Evolutionary conservation across 2,113 vertebrate genomes (phyloP).

Genomic region (Rhipidura dahli): DNA sequence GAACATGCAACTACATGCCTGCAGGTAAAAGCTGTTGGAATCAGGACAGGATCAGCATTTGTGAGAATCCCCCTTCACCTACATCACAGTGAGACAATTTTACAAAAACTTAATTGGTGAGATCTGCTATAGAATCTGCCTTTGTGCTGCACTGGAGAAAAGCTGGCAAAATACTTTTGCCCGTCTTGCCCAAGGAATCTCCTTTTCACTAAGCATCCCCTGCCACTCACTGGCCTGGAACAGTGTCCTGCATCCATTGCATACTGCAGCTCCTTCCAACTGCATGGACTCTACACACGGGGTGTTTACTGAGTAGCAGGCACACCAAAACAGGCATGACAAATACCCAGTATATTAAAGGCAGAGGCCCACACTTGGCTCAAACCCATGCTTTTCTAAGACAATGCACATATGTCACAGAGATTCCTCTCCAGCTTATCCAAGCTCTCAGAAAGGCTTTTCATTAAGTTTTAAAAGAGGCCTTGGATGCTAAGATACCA

Average conservation of each 20-base stretch:
- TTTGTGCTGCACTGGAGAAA: not conserved
- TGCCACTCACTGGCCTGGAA: not conserved
- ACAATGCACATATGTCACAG: conserved; percentile 73
- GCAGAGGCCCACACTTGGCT: conserved; percentile 44
- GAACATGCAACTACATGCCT: not conserved
- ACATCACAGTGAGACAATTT: not conserved
- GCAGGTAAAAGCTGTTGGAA: not conserved
- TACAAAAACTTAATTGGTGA: not conserved
- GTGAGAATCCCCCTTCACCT: not conserved
- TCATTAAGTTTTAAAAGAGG: conserved; percentile 70
- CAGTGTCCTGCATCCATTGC: not conserved
- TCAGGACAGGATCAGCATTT: not conserved
- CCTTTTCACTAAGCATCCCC: not conserved
- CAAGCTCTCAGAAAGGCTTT: conserved; percentile 70
- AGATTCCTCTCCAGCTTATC: conserved; percentile 72
- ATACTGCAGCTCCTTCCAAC: not conserved
- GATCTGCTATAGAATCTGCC: not conserved
- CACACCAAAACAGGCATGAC: conserved; percentile 19
- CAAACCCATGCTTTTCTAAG: conserved; percentile 13
- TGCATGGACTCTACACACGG: not conserved
- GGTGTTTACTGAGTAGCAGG: conserved; percentile 27
- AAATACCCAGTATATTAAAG: conserved; percentile 22
- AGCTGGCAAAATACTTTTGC: not conserved
- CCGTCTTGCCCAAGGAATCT: not conserved
- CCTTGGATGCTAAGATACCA: conserved; percentile 84